Percentiles rank a stretch among this genome's conserved stretches.
Evolutionary conservation across 2,113 vertebrate species (phyloP).

Genomic region (Zapornia atra): DNA sequence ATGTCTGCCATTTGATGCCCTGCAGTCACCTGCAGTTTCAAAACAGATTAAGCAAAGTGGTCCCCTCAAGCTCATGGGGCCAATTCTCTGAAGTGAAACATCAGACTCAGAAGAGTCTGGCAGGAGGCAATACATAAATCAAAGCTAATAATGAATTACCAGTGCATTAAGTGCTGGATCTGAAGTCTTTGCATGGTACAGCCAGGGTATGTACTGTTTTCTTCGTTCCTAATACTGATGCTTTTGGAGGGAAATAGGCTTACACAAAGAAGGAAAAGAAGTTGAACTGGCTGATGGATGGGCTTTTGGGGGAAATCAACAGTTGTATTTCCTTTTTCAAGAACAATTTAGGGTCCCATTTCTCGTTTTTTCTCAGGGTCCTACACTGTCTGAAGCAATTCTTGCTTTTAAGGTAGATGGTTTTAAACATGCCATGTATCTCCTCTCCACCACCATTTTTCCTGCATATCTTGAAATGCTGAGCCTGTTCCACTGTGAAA

Average conservation of each 20-base stretch:
- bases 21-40: background rate
- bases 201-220: background rate
- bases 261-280: background rate
- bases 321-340: background rate
- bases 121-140: background rate
- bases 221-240: background rate
- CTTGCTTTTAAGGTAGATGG: background rate
- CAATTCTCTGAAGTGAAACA: background rate
- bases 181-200: background rate
- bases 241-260: background rate
- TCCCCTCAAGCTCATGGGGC: background rate
- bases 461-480: background rate
- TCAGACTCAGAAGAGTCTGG: background rate
- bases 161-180: background rate
- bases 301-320: background rate
- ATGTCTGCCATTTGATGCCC: background rate
- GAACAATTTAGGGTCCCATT: background rate
- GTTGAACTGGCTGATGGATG: background rate
- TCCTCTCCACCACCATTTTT: background rate
- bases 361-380: background rate
- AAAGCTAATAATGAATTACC: background rate
- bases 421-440: background rate
- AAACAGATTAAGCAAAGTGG: slow-evolving; percentile 22
- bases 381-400: background rate
- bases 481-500: background rate